A percentile compares a stretch with the other conserved stretches of the same genome.
Evolutionary conservation across 2,113 vertebrate genomes (phyloP).

Genomic region (Triplophysa siluroides): DNA sequence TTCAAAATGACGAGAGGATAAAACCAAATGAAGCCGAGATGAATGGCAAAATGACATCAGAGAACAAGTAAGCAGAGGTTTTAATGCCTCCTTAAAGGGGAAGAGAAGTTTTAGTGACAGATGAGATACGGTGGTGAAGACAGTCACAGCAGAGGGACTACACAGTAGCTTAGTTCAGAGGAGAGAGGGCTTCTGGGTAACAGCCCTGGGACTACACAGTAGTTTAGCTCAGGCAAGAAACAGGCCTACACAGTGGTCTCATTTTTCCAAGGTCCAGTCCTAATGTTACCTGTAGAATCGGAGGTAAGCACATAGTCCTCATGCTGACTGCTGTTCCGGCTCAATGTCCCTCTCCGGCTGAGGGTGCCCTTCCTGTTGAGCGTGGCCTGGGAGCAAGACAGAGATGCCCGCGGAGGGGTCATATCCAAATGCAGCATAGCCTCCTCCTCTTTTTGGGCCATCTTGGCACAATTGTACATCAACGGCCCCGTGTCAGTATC

Average conservation of each 20-base stretch:
- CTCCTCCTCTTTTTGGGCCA: constrained; percentile 67
- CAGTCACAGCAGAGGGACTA: constrained; percentile 50
- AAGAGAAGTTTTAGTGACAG: constrained; percentile 13
- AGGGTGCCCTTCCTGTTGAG: constrained; percentile 73
- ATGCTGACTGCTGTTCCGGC: constrained; percentile 75
- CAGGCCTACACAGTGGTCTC: constrained; percentile 85
- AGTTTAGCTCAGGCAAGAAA: constrained; percentile 45
- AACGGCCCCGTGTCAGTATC: constrained; percentile 69
- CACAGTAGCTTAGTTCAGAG: constrained; percentile 51
- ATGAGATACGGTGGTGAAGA: constrained; percentile 37
- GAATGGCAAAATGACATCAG: constrained; percentile 3
- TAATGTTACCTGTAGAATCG: constrained; percentile 82
- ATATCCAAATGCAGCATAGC: constrained; percentile 76
- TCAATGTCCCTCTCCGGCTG: constrained; percentile 54
- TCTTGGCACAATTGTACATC: constrained; percentile 73
- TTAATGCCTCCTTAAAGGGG: constrained; percentile 31
- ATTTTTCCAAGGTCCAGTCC: constrained; percentile 87
- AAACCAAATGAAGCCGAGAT: neutral
- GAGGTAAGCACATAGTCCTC: constrained; percentile 77
- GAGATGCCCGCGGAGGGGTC: constrained; percentile 66
- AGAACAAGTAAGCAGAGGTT: constrained; percentile 22
- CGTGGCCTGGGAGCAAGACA: constrained; percentile 74
- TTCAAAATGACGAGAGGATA: constrained; percentile 26
- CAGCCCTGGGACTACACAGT: constrained; percentile 54
- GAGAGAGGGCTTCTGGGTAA: constrained; percentile 43